Base-by-base conservation (phyloP, 2,888 invertebrate genomes). In the Volucella bombylans region DNA sequence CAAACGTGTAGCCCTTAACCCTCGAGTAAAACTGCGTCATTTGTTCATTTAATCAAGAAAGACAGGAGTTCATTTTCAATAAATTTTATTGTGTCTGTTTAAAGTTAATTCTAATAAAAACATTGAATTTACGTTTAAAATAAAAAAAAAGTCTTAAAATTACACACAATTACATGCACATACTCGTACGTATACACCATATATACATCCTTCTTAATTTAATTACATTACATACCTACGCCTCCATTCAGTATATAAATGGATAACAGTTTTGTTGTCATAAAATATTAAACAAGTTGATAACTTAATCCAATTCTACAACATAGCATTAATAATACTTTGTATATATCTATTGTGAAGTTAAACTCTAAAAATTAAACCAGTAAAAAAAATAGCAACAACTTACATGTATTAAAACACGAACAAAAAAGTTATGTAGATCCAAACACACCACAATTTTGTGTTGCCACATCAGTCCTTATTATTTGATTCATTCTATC, bases 81-180 rank as follows among this genome's bases (percentile, higher is more conserved):
- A 9, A 43, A 15, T 52, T 72, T 72, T 72, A 72, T 72, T 72
- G 45, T 45, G 45, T 50, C 23, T 47, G 45, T 54, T 62, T 54
- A 49, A 39, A 31, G n/a, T 52, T 39, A 72, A 39, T 38, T 64
- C 68, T 55, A 55, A 47, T 45, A n/a, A 47, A 61, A 68, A 72
- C 62, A 72, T 62, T 23, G 52, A 62, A 62, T 18, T 72, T 54
- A 72, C 61, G 54, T 62, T 50, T 47, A 62, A 52, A 54, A 62
- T 31, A 31, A 65, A 59, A 15, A 68, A 62, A 54, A 62, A 1
- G 3, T 15, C 52, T 41, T 47, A 72, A 43, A n/a, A 54, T 38
- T 54, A 72, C 54, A 64, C 41, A 65, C n/a, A 38, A 15, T 14
- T 41, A 31, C 8, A n/a, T 54, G 23, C 52, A 73, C 31, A 4